Evolutionary conservation across 2,113 vertebrate genomes (phyloP).

Genomic region (Eublepharis macularius): DNA sequence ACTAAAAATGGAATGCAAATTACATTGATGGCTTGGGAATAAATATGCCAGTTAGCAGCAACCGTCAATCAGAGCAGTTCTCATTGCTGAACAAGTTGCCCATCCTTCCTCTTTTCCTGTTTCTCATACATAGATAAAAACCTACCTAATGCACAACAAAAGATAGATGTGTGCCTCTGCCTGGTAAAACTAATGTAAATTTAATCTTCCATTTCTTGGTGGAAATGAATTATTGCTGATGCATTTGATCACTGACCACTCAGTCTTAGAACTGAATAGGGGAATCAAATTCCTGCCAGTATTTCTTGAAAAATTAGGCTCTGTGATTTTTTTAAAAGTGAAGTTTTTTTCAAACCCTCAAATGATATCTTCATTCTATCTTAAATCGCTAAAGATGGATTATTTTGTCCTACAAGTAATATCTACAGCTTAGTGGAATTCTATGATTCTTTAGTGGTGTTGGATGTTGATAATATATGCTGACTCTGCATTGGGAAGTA

Average conservation of each 20-base stretch:
- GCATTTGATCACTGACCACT: conserved; percentile 48
- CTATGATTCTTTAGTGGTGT: background rate
- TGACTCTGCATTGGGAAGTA: conserved; percentile 6
- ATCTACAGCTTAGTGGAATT: background rate
- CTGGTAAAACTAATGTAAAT: conserved; percentile 55
- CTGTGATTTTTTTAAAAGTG: background rate
- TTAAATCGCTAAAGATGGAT: conserved; percentile 9
- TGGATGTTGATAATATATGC: conserved; percentile 10
- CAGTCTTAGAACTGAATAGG: conserved; percentile 16
- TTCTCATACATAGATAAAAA: conserved; percentile 20
- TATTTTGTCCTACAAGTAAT: conserved; percentile 22
- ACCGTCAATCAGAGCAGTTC: background rate
- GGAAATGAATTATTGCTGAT: conserved; percentile 43
- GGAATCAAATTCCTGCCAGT: conserved; percentile 4
- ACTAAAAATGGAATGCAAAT: background rate
- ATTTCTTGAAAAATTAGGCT: conserved; percentile 10
- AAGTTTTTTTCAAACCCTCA: background rate
- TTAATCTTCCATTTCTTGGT: conserved; percentile 55
- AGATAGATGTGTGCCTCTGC: conserved; percentile 9
- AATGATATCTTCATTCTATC: conserved; percentile 22
- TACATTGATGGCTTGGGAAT: background rate
- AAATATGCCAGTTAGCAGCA: background rate
- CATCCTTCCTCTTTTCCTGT: background rate
- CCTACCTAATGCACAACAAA: conserved; percentile 8
- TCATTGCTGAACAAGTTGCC: background rate